A percentile compares a stretch with the other conserved stretches of the same genome.
Conservation (phyloP, 2,888 invertebrate species). For the Eucriotettix oculatus region DNA sequence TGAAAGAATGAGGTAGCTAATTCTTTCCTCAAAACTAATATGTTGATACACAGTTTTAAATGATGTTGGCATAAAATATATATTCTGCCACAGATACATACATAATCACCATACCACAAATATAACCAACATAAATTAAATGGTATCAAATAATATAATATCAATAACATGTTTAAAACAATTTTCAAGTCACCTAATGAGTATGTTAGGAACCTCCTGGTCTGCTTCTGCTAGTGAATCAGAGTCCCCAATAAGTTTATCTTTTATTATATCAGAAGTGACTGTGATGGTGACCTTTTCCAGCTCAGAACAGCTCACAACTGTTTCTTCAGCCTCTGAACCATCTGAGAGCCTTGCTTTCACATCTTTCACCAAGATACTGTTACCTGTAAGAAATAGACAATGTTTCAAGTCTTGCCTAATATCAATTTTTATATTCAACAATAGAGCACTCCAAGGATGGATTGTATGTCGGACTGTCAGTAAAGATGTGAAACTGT, state of each 20-base stretch:
- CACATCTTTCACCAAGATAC: not conserved
- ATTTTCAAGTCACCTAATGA: constrained; percentile 4
- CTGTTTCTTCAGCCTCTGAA: constrained; percentile 12
- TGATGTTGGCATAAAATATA: no score
- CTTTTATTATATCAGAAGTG: not conserved
- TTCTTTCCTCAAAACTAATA: not conserved
- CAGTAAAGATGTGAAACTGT: no score
- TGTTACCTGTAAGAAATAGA: not conserved
- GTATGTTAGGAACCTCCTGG: constrained; percentile 13
- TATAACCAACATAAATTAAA: no score
- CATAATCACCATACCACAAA: no score
- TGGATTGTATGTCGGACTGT: no score
- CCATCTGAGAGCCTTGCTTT: constrained; percentile 1
- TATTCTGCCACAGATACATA: no score
- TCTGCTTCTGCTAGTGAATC: constrained; percentile 8
- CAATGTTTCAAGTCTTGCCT: no score
- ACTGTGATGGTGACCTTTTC: not conserved
- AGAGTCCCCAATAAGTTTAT: not conserved
- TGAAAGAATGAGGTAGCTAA: not conserved
- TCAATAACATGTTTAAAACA: no score
- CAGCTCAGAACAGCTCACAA: constrained; percentile 10
- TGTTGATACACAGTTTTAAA: no score
- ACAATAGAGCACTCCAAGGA: not conserved
- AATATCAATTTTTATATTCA: not conserved
- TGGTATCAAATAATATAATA: no score